Evolutionary conservation across 2,888 invertebrate genomes (phyloP), one percentile per base, ranked within the genome.

Genomic region (Theodoxus fluviatilis): DNA sequence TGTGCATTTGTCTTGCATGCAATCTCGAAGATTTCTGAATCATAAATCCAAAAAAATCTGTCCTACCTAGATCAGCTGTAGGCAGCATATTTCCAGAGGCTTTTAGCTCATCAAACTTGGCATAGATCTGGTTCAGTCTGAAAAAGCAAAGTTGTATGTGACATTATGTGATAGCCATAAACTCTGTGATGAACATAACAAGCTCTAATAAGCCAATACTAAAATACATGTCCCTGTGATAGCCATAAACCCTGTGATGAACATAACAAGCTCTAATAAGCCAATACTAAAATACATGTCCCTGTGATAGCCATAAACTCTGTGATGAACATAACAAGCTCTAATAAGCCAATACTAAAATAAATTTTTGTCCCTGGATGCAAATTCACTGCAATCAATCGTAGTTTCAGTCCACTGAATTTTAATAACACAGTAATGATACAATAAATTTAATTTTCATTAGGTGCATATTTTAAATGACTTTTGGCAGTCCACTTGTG

Each of bases 71-170:
- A 71, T 83, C 82, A 63, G 83, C 83, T 55, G 83, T 83, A 25
- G 82, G 80, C 78, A 95, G 85, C 83, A 96, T 87, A 67, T 94
- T 91, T 0, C 94, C 95, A 37, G 93, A 92, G 67, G 91, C 91
- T 78, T 91, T 91, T 47, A 93, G 91, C 86, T 95, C 95, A 88
- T 96, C 96, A 86, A 96, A 96, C 85, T 93, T 93, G 79, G 92
- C 92, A 79, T 93, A 92, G 2, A 97, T 88, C 22, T 91, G 89
- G 57, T 87, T 87, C 81, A 91, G 85, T 81, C 91, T 91, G 84
- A 84, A 84, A 28, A 67, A 59, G 40, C 57, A 37, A 18, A 33
- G 15, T 28, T 37, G 1, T 64, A 28, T 33, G n/a, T 22, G 15
- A 12, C 25, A 22, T n/a, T 57, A 22, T 22, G 22, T 22, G 22